Evolutionary conservation across 2,113 vertebrate species (phyloP).

Genomic region (Nibea albiflora): DNA sequence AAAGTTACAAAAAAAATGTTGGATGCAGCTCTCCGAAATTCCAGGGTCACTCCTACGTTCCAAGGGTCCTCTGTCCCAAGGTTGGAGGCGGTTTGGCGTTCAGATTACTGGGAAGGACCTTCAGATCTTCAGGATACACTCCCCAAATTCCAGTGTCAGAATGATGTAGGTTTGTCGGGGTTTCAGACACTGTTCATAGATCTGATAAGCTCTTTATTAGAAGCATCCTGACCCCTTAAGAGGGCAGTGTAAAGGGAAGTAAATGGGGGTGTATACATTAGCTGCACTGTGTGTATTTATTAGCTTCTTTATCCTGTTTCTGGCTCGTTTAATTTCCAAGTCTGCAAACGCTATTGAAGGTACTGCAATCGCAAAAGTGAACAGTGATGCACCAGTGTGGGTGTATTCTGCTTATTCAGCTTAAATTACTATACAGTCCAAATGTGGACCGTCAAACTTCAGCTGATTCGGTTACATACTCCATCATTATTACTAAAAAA

Average conservation of each 20-base stretch:
- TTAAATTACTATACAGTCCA: conserved; percentile 13
- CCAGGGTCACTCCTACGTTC: no score
- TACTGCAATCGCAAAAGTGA: background rate
- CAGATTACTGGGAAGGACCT: no score
- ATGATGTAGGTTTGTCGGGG: background rate
- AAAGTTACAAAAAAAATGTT: background rate
- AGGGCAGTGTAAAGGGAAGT: background rate
- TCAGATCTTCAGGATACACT: no score
- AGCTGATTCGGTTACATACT: conserved; percentile 31
- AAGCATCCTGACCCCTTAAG: background rate
- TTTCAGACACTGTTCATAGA: background rate
- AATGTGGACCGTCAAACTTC: conserved; percentile 18
- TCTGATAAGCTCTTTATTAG: background rate
- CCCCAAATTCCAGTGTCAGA: background rate
- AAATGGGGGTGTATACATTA: background rate
- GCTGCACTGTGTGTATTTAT: background rate
- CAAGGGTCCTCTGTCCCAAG: no score
- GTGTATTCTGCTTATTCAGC: conserved; percentile 3
- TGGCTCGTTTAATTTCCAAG: background rate
- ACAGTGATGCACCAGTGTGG: background rate
- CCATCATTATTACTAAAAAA: conserved; percentile 39
- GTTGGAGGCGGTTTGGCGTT: no score
- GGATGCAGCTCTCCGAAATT: background rate
- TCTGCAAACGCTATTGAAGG: conserved; percentile 2
- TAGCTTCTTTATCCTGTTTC: background rate